Conservation (phyloP, 2,888 invertebrate species). For the Alloscopus bannaensis region DNA sequence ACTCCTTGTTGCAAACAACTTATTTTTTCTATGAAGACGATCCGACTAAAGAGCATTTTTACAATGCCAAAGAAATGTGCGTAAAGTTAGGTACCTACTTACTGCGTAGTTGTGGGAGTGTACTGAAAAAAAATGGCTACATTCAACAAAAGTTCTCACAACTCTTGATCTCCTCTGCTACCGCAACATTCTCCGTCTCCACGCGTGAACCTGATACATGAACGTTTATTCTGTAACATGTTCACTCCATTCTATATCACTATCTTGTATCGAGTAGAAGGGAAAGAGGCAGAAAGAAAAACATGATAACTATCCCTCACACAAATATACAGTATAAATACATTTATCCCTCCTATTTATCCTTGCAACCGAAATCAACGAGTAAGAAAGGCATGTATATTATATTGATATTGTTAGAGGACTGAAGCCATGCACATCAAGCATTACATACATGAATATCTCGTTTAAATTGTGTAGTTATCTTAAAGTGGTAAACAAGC, state of each 20-base stretch:
- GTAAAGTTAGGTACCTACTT: conserved; percentile 40
- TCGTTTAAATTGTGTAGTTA: too few species aligned
- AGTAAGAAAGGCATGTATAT: too few species aligned
- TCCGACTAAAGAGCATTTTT: conserved; percentile 6
- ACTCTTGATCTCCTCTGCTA: not conserved
- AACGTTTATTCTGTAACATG: not conserved
- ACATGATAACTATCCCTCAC: too few species aligned
- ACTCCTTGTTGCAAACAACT: too few species aligned
- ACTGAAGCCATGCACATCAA: too few species aligned
- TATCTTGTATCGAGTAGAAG: not conserved
- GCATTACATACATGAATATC: too few species aligned
- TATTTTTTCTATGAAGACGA: too few species aligned
- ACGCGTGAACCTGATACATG: not conserved
- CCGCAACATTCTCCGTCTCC: not conserved
- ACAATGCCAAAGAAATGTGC: conserved; percentile 36
- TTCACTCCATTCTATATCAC: conserved; percentile 3
- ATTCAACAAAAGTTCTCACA: conserved; percentile 1
- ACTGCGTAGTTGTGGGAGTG: conserved; percentile 53
- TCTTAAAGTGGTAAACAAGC: too few species aligned
- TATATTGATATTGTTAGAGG: too few species aligned
- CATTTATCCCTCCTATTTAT: too few species aligned
- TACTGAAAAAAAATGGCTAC: conserved; percentile 13
- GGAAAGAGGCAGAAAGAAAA: conserved; percentile 11
- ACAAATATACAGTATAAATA: too few species aligned
- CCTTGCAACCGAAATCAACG: too few species aligned